Percentiles rank a stretch among this genome's conserved stretches.
Evolutionary conservation across 1,140 invertebrate species (phyloP).

Genomic region (Cyphomyrmex costatus): DNA sequence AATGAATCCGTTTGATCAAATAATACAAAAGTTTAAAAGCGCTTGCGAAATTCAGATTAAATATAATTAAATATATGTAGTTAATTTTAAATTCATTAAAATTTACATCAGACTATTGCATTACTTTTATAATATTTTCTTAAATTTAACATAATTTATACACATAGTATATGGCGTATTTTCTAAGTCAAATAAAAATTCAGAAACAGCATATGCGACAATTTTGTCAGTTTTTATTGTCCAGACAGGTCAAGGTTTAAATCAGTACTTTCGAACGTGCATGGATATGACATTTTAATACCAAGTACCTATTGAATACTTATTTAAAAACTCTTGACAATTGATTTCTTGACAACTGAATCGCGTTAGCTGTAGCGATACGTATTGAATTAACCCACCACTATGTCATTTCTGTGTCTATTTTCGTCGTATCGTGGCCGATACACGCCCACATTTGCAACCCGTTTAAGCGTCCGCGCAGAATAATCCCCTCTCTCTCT

Average conservation of each 20-base stretch:
- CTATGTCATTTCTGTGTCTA: slow-evolving; percentile 17
- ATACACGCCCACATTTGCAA: slow-evolving; percentile 17
- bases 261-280: not conserved
- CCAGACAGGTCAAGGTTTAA: not conserved
- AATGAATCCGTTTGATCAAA: not conserved
- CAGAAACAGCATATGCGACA: not conserved
- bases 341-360: slow-evolving; percentile 50
- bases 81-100: not conserved
- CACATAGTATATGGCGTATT: too few species aligned
- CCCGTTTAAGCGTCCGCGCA: slow-evolving; percentile 8
- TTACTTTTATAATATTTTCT: not conserved
- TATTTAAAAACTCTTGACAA: slow-evolving; percentile 16
- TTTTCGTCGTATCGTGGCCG: slow-evolving; percentile 13
- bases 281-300: slow-evolving; percentile 22
- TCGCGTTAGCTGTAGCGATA: slow-evolving; percentile 18
- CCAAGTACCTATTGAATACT: not conserved
- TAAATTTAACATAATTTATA: not conserved
- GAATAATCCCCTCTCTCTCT: not conserved
- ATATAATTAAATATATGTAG: not conserved
- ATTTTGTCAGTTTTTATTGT: not conserved
- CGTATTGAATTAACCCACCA: slow-evolving; percentile 28
- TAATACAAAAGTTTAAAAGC: not conserved
- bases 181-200: not conserved
- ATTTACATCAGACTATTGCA: not conserved
- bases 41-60: not conserved